Evolutionary conservation across 2,888 invertebrate genomes (phyloP), one percentile per base, ranked within the genome.

Genomic region (Crematogaster levior): DNA sequence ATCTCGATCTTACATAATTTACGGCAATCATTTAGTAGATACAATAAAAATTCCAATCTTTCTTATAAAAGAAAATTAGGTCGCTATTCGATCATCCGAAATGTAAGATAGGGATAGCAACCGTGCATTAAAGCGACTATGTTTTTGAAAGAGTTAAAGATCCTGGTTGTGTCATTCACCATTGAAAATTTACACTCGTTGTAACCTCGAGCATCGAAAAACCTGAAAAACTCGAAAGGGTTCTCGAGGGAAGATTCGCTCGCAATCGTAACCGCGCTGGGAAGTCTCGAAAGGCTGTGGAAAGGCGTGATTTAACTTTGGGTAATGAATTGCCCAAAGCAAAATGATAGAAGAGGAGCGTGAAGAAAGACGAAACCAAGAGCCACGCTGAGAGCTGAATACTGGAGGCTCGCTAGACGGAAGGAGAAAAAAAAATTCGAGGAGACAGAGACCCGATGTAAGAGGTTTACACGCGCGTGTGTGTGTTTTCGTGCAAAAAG

Each of bases 301-400:
- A 87, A 85, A 91, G 88, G 87, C 90, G 90, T 90, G 90, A 90
- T 90, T 87, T 85, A 86, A 88, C 88, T 87, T 85, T 79, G 84
- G 82, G 84, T 91, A 91, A 92, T 91, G 92, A 91, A 92, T 92
- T 89, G 88, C 88, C 84, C n/a, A n/a, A n/a, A 73, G 89, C 84
- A 85, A 85, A 87, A 90, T 90, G 89, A 91, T 88, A 88, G 85
- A 86, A 85, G 86, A 85, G 83, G 27, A 51, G 27, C 61, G 37
- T 43, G 37, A 61, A 18, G 12, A 46, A 61, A 4, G 53, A 74
- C 43, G 46, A 66, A 34, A 72, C n/a, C n/a, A n/a, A n/a, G n/a
- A n/a, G n/a, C 15, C 18, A 68, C 2, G 24, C 15, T 24, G 56
- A 10, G 3, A 30, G 18, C 34, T 48, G 34, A n/a, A 48, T 27